Base-by-base conservation (phyloP, 1,140 invertebrate species). In the Psilanteris sp. region DNA sequence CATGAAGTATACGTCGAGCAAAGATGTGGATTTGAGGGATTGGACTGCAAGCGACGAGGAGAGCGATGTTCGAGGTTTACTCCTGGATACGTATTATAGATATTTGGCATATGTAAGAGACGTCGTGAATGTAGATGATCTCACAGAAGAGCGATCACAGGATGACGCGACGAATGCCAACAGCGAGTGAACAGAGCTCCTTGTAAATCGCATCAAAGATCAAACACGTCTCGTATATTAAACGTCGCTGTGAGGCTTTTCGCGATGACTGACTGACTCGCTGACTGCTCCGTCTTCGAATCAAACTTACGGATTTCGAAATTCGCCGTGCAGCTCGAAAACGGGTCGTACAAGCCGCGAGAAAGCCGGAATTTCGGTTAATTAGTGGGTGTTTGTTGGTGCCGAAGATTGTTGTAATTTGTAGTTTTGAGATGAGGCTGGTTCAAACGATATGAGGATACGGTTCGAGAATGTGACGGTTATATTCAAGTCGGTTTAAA, bases 151-250 rank as follows among this genome's bases (percentile, higher is more conserved):
- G 78, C 71, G 86, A 89, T 89, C 87, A 89, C 85, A 89, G 86
- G 83, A 83, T 82, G 81, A 81, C 80, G 80, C 79, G 62, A 76
- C 83, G 85, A 86, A 85, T 81, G 79, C 78, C 71, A 57, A 27
- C 54, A 59, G 50, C 31, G 54, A 68, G 57, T 41, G 57, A 44
- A 61, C 37, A 77, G 59, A 36, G 54, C 81, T 88, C 79, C 83
- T 88, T 85, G 82, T 84, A 87, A 88, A 89, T 89, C 86, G 83
- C 85, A 84, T 87, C 85, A 86, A 79, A 88, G 86, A 89, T 88
- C 87, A 89, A 89, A 89, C 85, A 85, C 80, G 74, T 78, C 79
- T 87, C 84, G 83, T 88, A 87, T 88, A 88, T 88, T 89, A 87
- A 88, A 87, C 81, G 81, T 77, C 79, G 82, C 80, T 76, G 73